Conservation (phyloP, 2,888 invertebrate species). For the Pyrrhosoma nymphula region DNA sequence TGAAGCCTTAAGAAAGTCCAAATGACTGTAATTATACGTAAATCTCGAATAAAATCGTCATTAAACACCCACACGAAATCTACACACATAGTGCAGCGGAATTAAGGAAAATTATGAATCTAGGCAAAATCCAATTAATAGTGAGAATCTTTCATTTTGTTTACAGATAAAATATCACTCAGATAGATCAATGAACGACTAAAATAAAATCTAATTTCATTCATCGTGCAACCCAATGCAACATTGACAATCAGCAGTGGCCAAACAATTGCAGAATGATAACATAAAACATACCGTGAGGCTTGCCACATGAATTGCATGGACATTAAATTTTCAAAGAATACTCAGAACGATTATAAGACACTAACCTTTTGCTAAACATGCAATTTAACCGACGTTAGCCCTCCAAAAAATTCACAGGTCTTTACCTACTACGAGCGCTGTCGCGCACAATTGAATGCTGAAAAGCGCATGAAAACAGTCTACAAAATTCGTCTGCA, state of each 20-base stretch:
- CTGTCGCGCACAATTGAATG: slow-evolving; percentile 66
- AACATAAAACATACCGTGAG: slow-evolving; percentile 60
- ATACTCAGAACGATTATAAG: slow-evolving; percentile 57
- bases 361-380: slow-evolving; percentile 65
- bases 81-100: neutral
- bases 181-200: neutral
- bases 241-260: slow-evolving; percentile 59
- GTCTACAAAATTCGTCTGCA: slow-evolving; percentile 67
- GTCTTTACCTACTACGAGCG: slow-evolving; percentile 67
- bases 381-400: slow-evolving; percentile 67
- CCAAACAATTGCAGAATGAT: slow-evolving; percentile 63
- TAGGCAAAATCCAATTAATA: neutral
- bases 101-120: neutral
- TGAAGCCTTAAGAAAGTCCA: neutral
- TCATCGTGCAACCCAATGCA: slow-evolving; percentile 29
- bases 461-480: slow-evolving; percentile 62
- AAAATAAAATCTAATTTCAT: slow-evolving; percentile 53
- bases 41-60: neutral
- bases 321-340: slow-evolving; percentile 52
- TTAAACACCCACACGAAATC: slow-evolving; percentile 18
- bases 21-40: neutral
- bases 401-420: slow-evolving; percentile 67
- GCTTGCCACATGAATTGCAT: slow-evolving; percentile 34
- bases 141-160: neutral
- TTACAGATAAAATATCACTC: neutral